Evolutionary conservation across 2,888 invertebrate genomes (phyloP), one percentile per base, ranked within the genome.

Genomic region (Pseudanteris insignis): DNA sequence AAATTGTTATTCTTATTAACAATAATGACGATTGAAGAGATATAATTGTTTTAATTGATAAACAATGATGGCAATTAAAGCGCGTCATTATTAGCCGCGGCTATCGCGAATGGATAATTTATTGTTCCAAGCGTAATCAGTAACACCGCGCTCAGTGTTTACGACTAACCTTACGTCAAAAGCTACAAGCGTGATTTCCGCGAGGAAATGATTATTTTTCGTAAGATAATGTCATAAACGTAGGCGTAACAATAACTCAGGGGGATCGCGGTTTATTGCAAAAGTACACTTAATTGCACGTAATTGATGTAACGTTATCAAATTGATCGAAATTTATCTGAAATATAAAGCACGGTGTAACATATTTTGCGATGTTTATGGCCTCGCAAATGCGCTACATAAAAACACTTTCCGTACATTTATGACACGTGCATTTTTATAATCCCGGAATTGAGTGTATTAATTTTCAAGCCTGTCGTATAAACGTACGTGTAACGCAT

Each of bases 171-270:
- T n/a, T n/a, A n/a, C n/a, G n/a, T n/a, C n/a, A n/a, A n/a, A n/a
- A n/a, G n/a, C n/a, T n/a, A n/a, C n/a, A 8, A 47, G 36, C 15
- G 28, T 36, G 47, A 41, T 55, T 55, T 55, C 55, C 40, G 47
- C 36, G 36, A 36, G 47, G 55, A 55, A 55, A 40, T 47, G 41
- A 55, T 55, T 40, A 55, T 54, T 54, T 54, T 54, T 26, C 33
- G 21, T 38, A 32, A 30, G 54, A 54, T 54, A 46, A 32, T 44
- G 54, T 54, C 54, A 46, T 54, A 38, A 46, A 46, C 13, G 38
- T 38, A 46, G 37, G 33, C 46, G 46, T 34, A 46, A 55, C 46
- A 40, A 47, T 55, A 47, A 55, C 47, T 55, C 46, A 48, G 25
- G 48, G 34, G 36, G 36, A 12, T 21, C 7, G 33, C 3, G 25